These are phyloP conservation scores for Venturia canescens DNA, from an alignment of 1,140 invertebrate species.

Conservation along the genomic window DNA sequence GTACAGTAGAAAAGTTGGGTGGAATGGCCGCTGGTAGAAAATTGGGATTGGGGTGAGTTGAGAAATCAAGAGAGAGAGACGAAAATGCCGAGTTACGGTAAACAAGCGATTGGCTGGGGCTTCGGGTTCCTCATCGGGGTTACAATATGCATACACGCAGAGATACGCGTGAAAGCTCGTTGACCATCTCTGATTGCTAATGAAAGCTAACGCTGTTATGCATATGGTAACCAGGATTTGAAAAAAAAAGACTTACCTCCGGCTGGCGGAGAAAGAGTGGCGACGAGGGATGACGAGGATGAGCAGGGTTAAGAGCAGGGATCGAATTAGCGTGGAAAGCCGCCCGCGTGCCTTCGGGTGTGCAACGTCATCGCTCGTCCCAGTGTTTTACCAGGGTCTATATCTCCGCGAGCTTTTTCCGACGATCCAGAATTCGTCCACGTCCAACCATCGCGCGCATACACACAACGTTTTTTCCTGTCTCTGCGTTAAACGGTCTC, in stretches of 20 bases:
- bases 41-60: constrained; percentile 36
- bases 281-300: not conserved
- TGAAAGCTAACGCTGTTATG: constrained; percentile 77
- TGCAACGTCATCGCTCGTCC: constrained; percentile 58
- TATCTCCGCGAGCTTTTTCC: constrained; percentile 43
- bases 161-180: not conserved
- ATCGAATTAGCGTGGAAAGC: not conserved
- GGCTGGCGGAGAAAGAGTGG: constrained; percentile 47
- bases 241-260: constrained; percentile 69
- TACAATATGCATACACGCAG: not conserved
- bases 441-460: not conserved
- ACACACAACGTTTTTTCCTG: constrained; percentile 15
- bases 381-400: constrained; percentile 55
- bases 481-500: constrained; percentile 24
- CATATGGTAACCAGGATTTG: constrained; percentile 71
- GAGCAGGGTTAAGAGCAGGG: not conserved
- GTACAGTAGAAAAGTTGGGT: not conserved
- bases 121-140: constrained; percentile 20
- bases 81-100: constrained; percentile 42
- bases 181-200: constrained; percentile 77
- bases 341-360: constrained; percentile 57
- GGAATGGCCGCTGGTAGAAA: constrained; percentile 38
- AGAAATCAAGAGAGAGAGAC: constrained; percentile 31
- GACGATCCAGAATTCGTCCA: constrained; percentile 57
- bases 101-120: constrained; percentile 49